Base-by-base conservation (phyloP, 2,797 vertebrate species). In the Acropternis orthonyx region DNA sequence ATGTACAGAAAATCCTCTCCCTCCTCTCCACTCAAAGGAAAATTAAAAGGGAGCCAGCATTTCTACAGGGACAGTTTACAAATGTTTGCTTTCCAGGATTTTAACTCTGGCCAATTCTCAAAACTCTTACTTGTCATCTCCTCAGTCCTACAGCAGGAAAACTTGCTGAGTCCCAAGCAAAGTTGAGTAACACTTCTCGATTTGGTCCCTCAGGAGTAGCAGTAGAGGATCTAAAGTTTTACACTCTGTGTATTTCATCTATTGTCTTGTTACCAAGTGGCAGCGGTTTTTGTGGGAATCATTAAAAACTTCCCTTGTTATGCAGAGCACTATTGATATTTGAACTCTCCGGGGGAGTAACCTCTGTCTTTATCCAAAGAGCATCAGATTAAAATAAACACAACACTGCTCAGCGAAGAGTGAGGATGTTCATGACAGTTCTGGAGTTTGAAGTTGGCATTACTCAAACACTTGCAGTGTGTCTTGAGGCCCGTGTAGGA, bases 251-350 rank as follows among this genome's bases (percentile, higher is more conserved):
- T 68, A 68, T 91, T 83, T 75, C 58, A 74, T 82, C 41, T 73
- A 44, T 76, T 84, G 73, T 81, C 61, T 67, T 36, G 8, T 51
- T 55, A 93, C 34, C 61, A 39, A 88, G 49, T 26, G 41, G 82
- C 81, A 93, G 89, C 9, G 10, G 46, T 2, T 89, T 91, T 75
- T 77, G 76, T 89, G 86, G 75, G 72, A 83, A 72, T 85, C 82
- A 68, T 83, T 79, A 94, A 91, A 94, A 88, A 88, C 72, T 89
- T 88, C 46, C 61, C 84, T 65, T 77, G 65, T 68, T 78, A 76
- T 23, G 10, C 14, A 73, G 67, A 82, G 32, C 19, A 30, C 52
- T 93, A 52, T 56, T 16, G 23, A 58, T 93, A 90, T 21, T 81
- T 88, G 55, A 85, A 73, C 76, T 93, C 62, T 71, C 62, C 12